Evolutionary conservation across 2,888 invertebrate species (phyloP), one percentile per base, ranked within the genome.

Genomic region (Cephus pulcher): DNA sequence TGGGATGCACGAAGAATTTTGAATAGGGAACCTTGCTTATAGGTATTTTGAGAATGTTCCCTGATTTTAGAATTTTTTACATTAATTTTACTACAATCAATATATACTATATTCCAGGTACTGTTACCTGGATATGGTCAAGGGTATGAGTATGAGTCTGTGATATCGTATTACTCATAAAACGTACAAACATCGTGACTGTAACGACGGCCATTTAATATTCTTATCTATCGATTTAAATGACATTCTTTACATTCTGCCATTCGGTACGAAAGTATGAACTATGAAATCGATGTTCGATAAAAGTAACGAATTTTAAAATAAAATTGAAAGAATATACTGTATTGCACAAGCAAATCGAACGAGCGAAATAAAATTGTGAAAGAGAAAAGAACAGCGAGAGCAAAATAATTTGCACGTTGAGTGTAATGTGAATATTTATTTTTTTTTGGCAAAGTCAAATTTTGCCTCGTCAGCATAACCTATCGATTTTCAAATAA

Each of bases 151-250:
- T 35, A 35, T 35, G 34, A 40, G 15, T 40, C 15, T 40, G 56
- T 15, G 9, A 56, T 23, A 56, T 23, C 82, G 86, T 85, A 84
- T 85, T 82, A 86, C 84, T 87, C 88, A 86, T 88, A 88, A 88
- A 88, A 83, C 83, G 82, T 82, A 74, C 78, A 84, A 86, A 86
- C 76, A 68, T 84, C 86, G 84, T 84, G 84, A 81, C 84, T 15
- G 15, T 80, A 83, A 23, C 23, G 9, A 56, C 81, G 82, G 83
- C 80, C 84, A 79, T 82, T 84, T 84, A 87, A 87, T 86, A 85
- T 83, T 83, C 83, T 87, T 84, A 87, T 87, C 86, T 84, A 81
- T 86, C 88, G 82, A 80, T 80, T 84, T 84, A 85, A 88, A 84
- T 82, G 82, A 79, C 84, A 85, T 82, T 86, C 85, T 86, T 85